These are phyloP conservation scores for Hapalemur alaotrensis DNA, from an alignment of 2,797 vertebrate genomes.

Conservation along the genomic window DNA sequence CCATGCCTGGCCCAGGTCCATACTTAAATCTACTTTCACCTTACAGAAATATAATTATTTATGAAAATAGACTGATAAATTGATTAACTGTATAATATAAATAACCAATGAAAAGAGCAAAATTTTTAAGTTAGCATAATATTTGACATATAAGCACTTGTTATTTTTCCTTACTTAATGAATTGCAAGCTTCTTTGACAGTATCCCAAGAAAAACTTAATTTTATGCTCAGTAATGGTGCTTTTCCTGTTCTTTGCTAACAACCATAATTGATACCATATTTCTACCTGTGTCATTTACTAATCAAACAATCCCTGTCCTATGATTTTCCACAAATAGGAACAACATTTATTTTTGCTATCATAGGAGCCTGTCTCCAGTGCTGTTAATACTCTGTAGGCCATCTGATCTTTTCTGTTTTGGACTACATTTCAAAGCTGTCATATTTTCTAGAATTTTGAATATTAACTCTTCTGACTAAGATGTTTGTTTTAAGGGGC, in stretches of 20 bases:
- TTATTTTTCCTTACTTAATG: not conserved
- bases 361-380: not conserved
- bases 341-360: not conserved
- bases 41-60: not conserved
- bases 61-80: not conserved
- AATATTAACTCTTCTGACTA: constrained; percentile 3
- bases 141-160: not conserved
- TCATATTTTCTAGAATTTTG: not conserved
- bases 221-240: not conserved
- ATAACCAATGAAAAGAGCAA: not conserved
- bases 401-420: constrained; percentile 12
- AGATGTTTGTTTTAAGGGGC: not conserved
- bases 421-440: constrained; percentile 28
- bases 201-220: not conserved
- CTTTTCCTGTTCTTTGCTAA: not conserved
- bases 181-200: not conserved
- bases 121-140: not conserved
- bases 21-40: not conserved
- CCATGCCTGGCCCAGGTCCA: not conserved
- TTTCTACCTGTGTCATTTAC: not conserved
- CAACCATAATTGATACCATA: not conserved
- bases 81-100: not conserved
- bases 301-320: not conserved
- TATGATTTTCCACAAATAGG: not conserved
- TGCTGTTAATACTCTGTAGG: not conserved